Evolutionary conservation across 2,113 vertebrate genomes (phyloP), one percentile per base, ranked within the genome.

Genomic region (Pimephales promelas): DNA sequence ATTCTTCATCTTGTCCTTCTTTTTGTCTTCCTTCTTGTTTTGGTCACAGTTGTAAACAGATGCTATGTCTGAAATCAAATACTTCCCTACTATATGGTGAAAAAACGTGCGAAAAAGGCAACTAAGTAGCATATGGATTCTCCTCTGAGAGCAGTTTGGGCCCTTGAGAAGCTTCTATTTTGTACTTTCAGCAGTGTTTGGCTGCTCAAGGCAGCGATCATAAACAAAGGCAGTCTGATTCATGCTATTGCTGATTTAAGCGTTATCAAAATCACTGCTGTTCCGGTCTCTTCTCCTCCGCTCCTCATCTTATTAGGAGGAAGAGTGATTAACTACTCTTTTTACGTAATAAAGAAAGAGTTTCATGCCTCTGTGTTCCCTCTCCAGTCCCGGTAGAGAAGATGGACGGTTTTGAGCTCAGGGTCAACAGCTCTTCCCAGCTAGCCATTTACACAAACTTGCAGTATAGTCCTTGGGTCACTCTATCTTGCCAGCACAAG

Each of bases 361-460:
- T 57, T 78, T 3, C 54, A 5, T 57, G 34, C 24, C 11, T 78
- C 49, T 45, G 49, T 70, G 52, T 31, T 40, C 28, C 5, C 59
- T 36, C 74, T 56, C 54, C 62, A 78, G n/a, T 36, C 20, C 34
- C 9, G 10, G 56, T 34, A 78, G 61, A 72, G 52, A 54, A 87
- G 86, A 87, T 72, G 79, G 64, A 87, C 82, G 79, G 71, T 66
- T 77, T 54, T 74, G 45, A 78, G 36, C 64, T 24, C 45, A 61
- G 54, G 79, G 61, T 68, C 73, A 71, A 57, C 57, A 76, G 77
- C 79, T 76, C 40, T 86, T 75, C 34, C 71, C 68, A 76, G 75
- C 49, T 70, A 75, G 18, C 49, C 76, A 26, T 61, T 43, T 56
- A 62, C 40, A 66, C 40, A 34, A 14, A 1, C 77, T 64, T 0